Percentiles rank a stretch among this genome's conserved stretches.
These are phyloP conservation scores for Uropsilus gracilis DNA, from an alignment of 2,113 vertebrate genomes.

Conservation along the genomic window DNA sequence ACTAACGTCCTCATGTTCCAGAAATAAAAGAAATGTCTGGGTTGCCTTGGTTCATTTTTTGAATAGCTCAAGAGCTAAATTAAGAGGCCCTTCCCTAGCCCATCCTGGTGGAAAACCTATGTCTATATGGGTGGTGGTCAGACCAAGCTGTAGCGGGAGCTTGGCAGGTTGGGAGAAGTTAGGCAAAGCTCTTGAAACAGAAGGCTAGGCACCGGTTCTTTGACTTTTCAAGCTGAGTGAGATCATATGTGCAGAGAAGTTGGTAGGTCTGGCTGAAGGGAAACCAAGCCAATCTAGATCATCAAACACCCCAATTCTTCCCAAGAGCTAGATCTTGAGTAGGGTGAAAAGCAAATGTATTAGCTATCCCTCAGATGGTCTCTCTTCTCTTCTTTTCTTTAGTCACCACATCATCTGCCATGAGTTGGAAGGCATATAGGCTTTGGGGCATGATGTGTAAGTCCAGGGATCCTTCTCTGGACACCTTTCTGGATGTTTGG, in stretches of 20 bases:
- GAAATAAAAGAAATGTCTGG: conserved; percentile 79
- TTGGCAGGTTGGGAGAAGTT: neutral
- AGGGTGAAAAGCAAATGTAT: neutral
- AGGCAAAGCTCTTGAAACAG: neutral
- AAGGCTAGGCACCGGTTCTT: neutral
- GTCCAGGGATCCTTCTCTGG: neutral
- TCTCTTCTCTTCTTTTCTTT: neutral
- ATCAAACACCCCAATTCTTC: neutral
- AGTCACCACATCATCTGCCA: neutral
- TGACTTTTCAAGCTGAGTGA: neutral
- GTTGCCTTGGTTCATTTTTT: conserved; percentile 77
- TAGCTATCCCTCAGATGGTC: neutral
- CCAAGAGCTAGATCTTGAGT: neutral
- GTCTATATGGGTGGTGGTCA: neutral
- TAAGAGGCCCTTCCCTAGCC: conserved; percentile 55
- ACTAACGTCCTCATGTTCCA: conserved; percentile 75
- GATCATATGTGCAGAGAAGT: neutral
- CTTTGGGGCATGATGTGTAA: neutral
- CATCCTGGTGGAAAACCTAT: neutral
- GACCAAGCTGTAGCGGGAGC: neutral
- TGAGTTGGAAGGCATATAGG: neutral
- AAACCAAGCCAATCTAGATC: neutral
- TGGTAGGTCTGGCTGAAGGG: neutral
- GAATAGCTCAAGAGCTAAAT: conserved; percentile 78
- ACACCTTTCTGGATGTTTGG: neutral